A percentile compares a stretch with the other conserved stretches of the same genome.
Conservation (phyloP, 92 coral and sea anemone species). For the Nematostella vectensis region DNA sequence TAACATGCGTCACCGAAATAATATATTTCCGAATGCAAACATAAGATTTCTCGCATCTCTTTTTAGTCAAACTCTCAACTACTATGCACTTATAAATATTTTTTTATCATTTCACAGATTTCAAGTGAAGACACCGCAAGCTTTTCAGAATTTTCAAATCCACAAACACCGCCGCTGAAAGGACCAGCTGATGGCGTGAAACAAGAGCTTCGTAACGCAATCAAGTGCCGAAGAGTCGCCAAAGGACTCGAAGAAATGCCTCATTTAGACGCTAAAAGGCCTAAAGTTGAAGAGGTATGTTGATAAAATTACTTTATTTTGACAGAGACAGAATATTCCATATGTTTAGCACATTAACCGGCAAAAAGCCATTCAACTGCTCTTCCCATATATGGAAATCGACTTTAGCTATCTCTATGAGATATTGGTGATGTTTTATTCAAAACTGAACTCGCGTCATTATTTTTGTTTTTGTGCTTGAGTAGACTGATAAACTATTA, state of each 20-base stretch:
- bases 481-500: conserved; percentile 2
- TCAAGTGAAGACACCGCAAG: conserved; percentile 70
- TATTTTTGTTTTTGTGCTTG: background rate
- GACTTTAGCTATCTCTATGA: too few relatives aligned
- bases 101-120: conserved; percentile 29
- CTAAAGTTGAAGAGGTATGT: conserved; percentile 70
- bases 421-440: too few relatives aligned
- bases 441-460: too few relatives aligned
- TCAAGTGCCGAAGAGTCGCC: conserved; percentile 74
- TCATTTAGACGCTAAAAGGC: conserved; percentile 60
- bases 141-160: conserved; percentile 49
- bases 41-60: too few relatives aligned
- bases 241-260: conserved; percentile 94
- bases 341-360: too few relatives aligned
- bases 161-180: conserved; percentile 35
- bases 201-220: conserved; percentile 78
- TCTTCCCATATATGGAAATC: conserved; percentile 4
- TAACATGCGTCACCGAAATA: too few relatives aligned
- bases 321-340: too few relatives aligned
- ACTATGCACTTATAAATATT: too few relatives aligned
- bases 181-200: conserved; percentile 75
- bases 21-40: too few relatives aligned
- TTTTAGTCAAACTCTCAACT: too few relatives aligned
- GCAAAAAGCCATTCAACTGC: too few relatives aligned
- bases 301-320: background rate